Evolutionary conservation across 1,140 invertebrate species (phyloP), one percentile per base, ranked within the genome.

Genomic region (Drosophila nebulosa): DNA sequence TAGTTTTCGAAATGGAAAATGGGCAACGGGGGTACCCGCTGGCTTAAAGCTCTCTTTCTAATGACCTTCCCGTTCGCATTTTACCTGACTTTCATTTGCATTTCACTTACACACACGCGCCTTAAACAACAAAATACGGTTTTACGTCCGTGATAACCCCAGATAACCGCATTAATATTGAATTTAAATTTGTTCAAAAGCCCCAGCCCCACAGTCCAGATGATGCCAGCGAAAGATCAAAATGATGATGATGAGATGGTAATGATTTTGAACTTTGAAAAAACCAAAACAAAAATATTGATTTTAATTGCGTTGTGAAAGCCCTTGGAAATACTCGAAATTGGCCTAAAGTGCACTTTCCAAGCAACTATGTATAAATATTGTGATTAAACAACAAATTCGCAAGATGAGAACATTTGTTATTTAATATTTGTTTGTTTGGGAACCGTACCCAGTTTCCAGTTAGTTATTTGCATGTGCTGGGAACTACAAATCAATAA

Each of bases 11-110:
- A 18, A 5, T 4, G 39, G 5, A n/a, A n/a, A n/a, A 9, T 18
- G 6, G 16, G 39, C 2, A 7, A 2, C 5, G 14, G 14, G 14
- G 14, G 52, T n/a, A 18, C 7, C 22, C n/a, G n/a, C n/a, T n/a
- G n/a, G n/a, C n/a, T n/a, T 32, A 10, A 9, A 32, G 12, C 27
- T 62, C 42, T 74, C 27, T 14, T 3, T 27, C 46, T 26, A 60
- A 67, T 85, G 78, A 85, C 80, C 80, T 85, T 85, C 73, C 58
- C 52, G 26, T 55, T 83, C 66, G 80, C 72, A 65, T 72, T 52
- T 69, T 86, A 85, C 80, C 80, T 86, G 81, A 52, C 65, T 74
- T 77, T 64, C 72, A 80, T 80, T 80, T 83, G 52, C 71, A 79
- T 79, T 74, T 75, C 64, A 57, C 59, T 21, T 32, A 61, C 52